Base-by-base conservation (phyloP, 2,797 vertebrate genomes). In the Pipistrellus kuhlii region DNA sequence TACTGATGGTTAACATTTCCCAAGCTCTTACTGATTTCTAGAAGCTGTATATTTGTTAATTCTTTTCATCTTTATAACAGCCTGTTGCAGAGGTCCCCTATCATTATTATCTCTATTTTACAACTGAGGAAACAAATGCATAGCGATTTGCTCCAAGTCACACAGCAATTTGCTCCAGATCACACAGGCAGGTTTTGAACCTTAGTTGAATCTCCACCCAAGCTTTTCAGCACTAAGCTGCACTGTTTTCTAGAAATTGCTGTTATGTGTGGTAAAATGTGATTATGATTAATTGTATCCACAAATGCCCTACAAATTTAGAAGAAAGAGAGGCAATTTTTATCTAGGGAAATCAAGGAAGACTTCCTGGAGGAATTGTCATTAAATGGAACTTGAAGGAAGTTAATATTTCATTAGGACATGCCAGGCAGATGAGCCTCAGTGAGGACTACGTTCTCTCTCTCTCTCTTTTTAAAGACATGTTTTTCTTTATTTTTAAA, bases 11-110 rank as follows among this genome's bases (percentile, higher is more conserved):
- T 68, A 68, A 35, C 20, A 51, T 85, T 88, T 92, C 14, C 82
- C 71, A 23, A 72, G 46, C 72, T 76, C 38, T 88, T 76, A 81
- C 35, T 76, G 64, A 88, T 38, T 90, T 82, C 44, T 46, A 92
- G 13, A 11, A 46, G 32, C 44, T 72, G 9, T 73, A 46, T 21
- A 35, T 85, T 35, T 18, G 14, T 85, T 57, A 48, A 78, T 57
- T 92, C 13, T 48, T 73, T 66, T 66, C 25, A 71, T 78, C 48
- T 75, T 75, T 46, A 25, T 35, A 69, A n/a, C 32, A 85, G 48
- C 21, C 27, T 66, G 23, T 14, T 77, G n/a, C 32, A 71, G 75
- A 89, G 44, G 30, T 81, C 15, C 18, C 15, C 18, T 62, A 57
- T 35, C 41, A 59, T 77, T 82, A 81, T 77, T 38, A 27, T 72